A percentile compares a stretch with the other conserved stretches of the same genome.
Evolutionary conservation across 2,113 vertebrate genomes (phyloP).

Genomic region (Castor canadensis): DNA sequence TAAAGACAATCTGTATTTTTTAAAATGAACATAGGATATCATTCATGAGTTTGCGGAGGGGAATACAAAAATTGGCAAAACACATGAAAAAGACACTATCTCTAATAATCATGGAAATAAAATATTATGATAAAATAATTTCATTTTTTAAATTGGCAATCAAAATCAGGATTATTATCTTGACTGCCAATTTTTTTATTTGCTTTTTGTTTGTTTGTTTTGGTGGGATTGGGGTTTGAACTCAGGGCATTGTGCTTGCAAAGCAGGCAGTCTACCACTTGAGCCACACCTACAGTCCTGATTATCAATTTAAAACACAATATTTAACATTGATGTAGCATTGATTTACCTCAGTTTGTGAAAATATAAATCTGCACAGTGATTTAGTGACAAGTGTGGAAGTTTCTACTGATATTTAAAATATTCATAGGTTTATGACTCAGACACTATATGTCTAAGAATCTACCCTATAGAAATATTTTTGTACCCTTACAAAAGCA

Average conservation of each 20-base stretch:
- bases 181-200: too few species aligned
- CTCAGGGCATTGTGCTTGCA: too few species aligned
- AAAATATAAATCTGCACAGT: background rate
- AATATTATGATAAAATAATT: constrained; percentile 10
- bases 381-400: background rate
- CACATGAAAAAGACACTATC: background rate
- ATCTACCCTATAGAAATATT: background rate
- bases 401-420: background rate
- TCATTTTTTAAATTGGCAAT: background rate
- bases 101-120: constrained; percentile 9
- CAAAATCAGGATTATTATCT: too few species aligned
- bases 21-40: background rate
- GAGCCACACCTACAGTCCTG: too few species aligned
- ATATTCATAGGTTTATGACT: background rate
- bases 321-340: too few species aligned
- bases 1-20: constrained; percentile 3
- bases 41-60: background rate
- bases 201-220: too few species aligned
- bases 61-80: background rate
- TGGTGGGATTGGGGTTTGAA: too few species aligned
- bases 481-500: background rate
- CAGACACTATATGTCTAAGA: background rate
- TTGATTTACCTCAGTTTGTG: background rate
- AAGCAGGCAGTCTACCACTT: too few species aligned
- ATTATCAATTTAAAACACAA: too few species aligned